Conservation (phyloP, 2,888 invertebrate species). For the Oscheius myriophilus region DNA sequence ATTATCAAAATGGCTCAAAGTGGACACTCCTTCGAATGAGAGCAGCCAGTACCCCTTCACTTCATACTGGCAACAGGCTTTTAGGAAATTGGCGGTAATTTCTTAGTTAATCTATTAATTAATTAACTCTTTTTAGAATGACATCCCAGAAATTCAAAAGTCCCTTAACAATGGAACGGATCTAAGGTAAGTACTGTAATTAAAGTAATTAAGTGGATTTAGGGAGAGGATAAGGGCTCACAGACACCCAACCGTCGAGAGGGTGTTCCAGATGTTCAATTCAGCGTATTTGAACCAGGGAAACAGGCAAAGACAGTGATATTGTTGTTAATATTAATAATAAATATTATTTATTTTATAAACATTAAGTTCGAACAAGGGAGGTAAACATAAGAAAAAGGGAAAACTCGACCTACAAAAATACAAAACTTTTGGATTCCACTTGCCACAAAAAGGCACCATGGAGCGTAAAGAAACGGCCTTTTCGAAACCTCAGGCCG, state of each 20-base stretch:
- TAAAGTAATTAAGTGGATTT: neutral
- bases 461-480: too few species aligned
- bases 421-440: too few species aligned
- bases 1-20: constrained; percentile 14
- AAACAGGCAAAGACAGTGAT: too few species aligned
- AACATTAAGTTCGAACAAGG: too few species aligned
- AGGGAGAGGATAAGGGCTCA: constrained; percentile 12
- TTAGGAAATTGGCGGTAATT: constrained; percentile 16
- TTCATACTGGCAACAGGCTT: constrained; percentile 14
- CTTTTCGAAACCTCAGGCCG: too few species aligned
- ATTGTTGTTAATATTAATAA: too few species aligned
- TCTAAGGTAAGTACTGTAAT: too few species aligned
- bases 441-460: too few species aligned
- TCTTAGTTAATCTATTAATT: too few species aligned
- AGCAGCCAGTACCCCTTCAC: constrained; percentile 17
- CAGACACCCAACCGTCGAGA: constrained; percentile 17
- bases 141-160: constrained; percentile 14
- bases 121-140: constrained; percentile 7
- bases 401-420: too few species aligned
- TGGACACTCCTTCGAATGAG: neutral
- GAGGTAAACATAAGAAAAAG: too few species aligned
- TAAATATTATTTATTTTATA: too few species aligned
- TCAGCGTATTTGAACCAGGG: neutral
- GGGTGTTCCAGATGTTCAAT: constrained; percentile 19
- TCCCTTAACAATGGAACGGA: constrained; percentile 7